Evolutionary conservation across 2,888 invertebrate species (phyloP), one percentile per base, ranked within the genome.

Genomic region (Temnothorax unifasciatus): DNA sequence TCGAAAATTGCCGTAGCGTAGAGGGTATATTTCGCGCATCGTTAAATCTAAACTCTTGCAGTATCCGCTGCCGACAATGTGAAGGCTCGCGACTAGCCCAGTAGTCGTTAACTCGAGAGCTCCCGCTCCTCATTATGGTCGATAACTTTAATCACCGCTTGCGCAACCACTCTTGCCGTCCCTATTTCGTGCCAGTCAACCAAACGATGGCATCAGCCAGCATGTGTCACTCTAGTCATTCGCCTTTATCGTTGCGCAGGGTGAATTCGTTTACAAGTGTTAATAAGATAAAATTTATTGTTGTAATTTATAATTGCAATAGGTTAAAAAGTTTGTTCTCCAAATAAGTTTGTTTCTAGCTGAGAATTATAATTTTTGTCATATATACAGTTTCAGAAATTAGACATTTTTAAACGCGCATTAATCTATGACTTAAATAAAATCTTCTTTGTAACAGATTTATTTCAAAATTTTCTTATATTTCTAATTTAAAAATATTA

Each of bases 151-250:
- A 21, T 21, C 21, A 21, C 21, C 21, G 21, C 21, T 21, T 21
- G 21, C 21, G 21, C 21, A 21, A 21, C 21, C 21, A 21, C 21
- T 21, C 21, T 21, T 21, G 21, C 21, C 21, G 21, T 21, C 21
- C 21, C 21, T 21, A 21, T 21, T 21, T 21, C 21, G 21, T 21
- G 21, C 21, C 21, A 21, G 21, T 21, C 21, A 21, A 21, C 21
- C 21, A 21, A 21, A 21, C 21, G 21, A 21, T 34, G 75, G 47
- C 38, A 57, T 75, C 75, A 75, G 15, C 75, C 9, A 64, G 75
- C 34, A 21, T 75, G 34, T 34, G 75, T 64, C 75, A 34, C 47
- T 73, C n/a, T 47, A 59, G 61, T 75, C n/a, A 75, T 61, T 63
- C 15, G 13, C 15, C n/a, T 63, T 75, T 75, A 75, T 47, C 44